phyloP scores from a whole-genome alignment of 2,113 vertebrate species.

The Tragelaphus buxtoni region DNA sequence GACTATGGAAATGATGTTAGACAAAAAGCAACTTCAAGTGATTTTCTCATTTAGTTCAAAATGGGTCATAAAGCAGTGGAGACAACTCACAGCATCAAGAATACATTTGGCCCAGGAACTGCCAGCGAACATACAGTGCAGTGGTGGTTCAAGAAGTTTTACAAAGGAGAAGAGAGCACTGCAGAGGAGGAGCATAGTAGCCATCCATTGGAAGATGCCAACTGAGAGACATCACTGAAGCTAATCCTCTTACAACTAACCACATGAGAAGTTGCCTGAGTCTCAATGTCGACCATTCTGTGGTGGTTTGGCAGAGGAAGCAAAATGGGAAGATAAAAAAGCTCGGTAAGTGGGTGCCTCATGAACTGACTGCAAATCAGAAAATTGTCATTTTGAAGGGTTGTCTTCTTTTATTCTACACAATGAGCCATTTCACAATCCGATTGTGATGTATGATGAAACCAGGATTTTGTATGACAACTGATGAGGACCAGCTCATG shows the following conservation, averaged over 20 bases:
- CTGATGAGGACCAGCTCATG: neutral
- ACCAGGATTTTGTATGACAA: neutral
- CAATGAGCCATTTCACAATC: neutral
- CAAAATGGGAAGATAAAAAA: neutral
- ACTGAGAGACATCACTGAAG: neutral
- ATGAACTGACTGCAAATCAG: neutral
- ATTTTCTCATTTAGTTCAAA: neutral
- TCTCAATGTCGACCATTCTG: neutral
- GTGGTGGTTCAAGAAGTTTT: neutral
- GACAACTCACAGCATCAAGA: neutral
- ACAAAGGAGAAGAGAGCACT: neutral
- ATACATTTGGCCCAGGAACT: neutral
- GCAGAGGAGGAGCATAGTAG: neutral
- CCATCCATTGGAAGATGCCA: neutral
- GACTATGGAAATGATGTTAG: neutral
- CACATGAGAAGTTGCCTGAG: neutral
- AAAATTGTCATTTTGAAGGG: neutral
- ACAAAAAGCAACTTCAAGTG: neutral
- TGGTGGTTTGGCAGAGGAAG: neutral
- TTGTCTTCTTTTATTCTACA: neutral
- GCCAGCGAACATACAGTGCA: neutral
- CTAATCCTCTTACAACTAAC: neutral
- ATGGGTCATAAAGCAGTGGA: neutral
- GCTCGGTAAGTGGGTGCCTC: neutral
- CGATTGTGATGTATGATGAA: neutral